phyloP scores from a whole-genome alignment of 2,113 vertebrate genomes.

The Noturus placidus region DNA sequence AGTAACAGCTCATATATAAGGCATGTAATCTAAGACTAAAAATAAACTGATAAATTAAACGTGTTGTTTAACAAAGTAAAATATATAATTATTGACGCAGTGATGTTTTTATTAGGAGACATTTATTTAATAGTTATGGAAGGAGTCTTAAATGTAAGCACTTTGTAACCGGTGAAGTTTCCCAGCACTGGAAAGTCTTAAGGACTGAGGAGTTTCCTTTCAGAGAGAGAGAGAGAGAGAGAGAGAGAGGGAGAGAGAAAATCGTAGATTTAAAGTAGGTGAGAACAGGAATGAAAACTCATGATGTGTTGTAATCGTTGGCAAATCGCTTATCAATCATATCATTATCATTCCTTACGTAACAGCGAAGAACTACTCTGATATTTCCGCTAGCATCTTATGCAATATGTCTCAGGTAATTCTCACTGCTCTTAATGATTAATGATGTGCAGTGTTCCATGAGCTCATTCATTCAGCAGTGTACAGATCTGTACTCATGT shows the following conservation, averaged over 20 bases:
- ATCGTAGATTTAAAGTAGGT: not conserved
- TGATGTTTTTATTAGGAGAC: not conserved
- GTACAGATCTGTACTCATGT: not conserved
- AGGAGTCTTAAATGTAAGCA: not conserved
- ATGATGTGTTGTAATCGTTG: not conserved
- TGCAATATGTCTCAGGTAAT: not conserved
- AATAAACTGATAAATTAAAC: no score
- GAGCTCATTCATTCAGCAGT: slow-evolving; percentile 7
- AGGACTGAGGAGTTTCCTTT: not conserved
- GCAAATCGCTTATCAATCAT: not conserved
- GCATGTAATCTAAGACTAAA: no score
- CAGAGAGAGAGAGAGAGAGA: not conserved
- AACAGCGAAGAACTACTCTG: not conserved
- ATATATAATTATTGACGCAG: not conserved
- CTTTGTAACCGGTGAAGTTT: not conserved
- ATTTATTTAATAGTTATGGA: not conserved
- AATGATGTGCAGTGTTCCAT: slow-evolving; percentile 11
- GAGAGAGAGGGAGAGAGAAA: not conserved
- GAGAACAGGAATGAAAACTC: not conserved
- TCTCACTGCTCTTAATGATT: slow-evolving; percentile 17
- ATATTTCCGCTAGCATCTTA: not conserved
- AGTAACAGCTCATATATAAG: no score
- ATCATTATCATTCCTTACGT: not conserved
- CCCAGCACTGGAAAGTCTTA: not conserved
- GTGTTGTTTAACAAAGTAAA: not conserved